Conservation (phyloP, 2,797 vertebrate species). For the Phataginus tetradactyla region DNA sequence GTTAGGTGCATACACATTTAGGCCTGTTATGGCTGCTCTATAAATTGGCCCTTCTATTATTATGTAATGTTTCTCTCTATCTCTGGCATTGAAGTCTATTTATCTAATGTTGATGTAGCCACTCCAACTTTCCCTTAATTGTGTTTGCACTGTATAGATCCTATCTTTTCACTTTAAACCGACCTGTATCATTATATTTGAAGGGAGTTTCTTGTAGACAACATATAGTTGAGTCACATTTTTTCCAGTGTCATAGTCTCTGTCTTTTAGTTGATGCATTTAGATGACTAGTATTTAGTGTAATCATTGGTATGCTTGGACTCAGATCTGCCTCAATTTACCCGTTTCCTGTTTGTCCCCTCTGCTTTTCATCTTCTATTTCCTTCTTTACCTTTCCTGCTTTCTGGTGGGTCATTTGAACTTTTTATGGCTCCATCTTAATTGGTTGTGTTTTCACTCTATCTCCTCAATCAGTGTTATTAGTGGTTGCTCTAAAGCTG, state of each 20-base stretch:
- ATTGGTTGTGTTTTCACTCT: fast-evolving
- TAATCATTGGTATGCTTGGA: fast-evolving
- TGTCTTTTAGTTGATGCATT: neutral
- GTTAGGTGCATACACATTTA: fast-evolving
- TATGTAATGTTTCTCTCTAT: neutral
- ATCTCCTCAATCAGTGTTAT: too few relatives aligned
- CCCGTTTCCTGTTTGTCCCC: neutral
- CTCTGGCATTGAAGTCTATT: neutral
- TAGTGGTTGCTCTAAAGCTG: neutral
- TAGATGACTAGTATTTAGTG: neutral
- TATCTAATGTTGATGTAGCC: neutral
- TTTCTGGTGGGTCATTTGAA: neutral
- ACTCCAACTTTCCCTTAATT: neutral
- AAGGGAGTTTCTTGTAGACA: neutral
- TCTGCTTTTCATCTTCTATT: too few relatives aligned
- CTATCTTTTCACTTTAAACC: neutral
- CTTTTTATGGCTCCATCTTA: neutral
- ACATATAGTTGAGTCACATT: fast-evolving
- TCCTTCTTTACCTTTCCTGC: too few relatives aligned
- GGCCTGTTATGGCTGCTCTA: neutral
- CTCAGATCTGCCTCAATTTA: neutral
- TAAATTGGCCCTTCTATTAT: too few relatives aligned
- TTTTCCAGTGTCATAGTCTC: neutral
- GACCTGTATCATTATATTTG: too few relatives aligned
- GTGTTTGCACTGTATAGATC: neutral